Percentiles rank a stretch among this genome's conserved stretches.
These are phyloP conservation scores for fruit fly (Drosophila melanogaster) DNA, from an alignment of 1,140 invertebrate genomes.

Conservation along the genomic window DNA sequence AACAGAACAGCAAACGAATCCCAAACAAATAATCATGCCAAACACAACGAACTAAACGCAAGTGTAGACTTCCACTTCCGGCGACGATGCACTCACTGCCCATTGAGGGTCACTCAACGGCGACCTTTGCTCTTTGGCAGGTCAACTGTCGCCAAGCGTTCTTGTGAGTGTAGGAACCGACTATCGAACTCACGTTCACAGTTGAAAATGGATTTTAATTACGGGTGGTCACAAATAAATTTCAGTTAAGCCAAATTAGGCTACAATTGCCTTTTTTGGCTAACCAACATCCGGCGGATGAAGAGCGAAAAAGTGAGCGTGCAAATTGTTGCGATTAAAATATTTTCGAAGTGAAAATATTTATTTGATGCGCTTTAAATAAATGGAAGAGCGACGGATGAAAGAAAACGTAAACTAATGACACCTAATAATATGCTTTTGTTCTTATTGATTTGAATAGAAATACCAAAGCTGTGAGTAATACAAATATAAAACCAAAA, in stretches of 20 bases:
- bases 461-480: no score
- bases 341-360: not conserved
- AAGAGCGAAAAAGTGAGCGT: not conserved
- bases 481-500: no score
- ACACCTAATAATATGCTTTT: no score
- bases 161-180: constrained; percentile 29
- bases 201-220: constrained; percentile 59
- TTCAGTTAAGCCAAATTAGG: constrained; percentile 52
- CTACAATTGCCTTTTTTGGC: constrained; percentile 22
- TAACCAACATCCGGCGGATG: constrained; percentile 35
- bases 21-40: constrained; percentile 60
- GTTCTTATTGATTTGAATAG: no score
- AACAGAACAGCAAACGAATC: constrained; percentile 18
- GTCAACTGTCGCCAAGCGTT: constrained; percentile 48
- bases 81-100: constrained; percentile 63
- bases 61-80: constrained; percentile 56
- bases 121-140: constrained; percentile 58
- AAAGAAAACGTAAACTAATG: no score
- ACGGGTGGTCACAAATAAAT: constrained; percentile 46
- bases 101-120: constrained; percentile 51
- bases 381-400: no score
- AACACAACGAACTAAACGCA: constrained; percentile 17
- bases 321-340: not conserved
- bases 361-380: no score
- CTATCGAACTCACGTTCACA: constrained; percentile 18